These are phyloP conservation scores for Tanypteryx hageni DNA, from an alignment of 2,888 invertebrate species.

Conservation along the genomic window DNA sequence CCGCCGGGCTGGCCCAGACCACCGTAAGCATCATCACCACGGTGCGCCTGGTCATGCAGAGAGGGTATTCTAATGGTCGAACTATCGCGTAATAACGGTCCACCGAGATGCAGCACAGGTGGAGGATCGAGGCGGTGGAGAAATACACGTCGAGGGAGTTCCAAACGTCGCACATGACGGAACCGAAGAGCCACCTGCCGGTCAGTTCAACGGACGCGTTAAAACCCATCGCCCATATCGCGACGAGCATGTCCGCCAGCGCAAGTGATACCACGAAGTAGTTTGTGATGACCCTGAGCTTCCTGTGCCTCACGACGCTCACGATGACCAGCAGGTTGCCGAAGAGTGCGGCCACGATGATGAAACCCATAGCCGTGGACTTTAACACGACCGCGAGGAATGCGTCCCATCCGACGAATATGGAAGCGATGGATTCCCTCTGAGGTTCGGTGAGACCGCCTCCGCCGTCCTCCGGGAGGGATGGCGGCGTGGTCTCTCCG, in stretches of 20 bases:
- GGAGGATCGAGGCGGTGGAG: slow-evolving; percentile 93
- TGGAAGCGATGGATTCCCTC: neutral
- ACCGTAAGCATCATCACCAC: slow-evolving; percentile 74
- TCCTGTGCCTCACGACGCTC: slow-evolving; percentile 75
- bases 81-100: slow-evolving; percentile 95
- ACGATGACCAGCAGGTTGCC: slow-evolving; percentile 77
- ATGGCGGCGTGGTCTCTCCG: neutral
- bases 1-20: slow-evolving; percentile 76
- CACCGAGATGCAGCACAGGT: slow-evolving; percentile 95
- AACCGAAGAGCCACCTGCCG: slow-evolving; percentile 88
- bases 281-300: slow-evolving; percentile 75
- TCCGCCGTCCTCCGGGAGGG: slow-evolving; percentile 42
- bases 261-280: slow-evolving; percentile 78
- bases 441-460: neutral
- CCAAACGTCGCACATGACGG: slow-evolving; percentile 95
- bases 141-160: slow-evolving; percentile 96
- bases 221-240: slow-evolving; percentile 75
- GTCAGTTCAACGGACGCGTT: slow-evolving; percentile 72
- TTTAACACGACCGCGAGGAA: slow-evolving; percentile 53
- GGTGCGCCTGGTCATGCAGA: slow-evolving; percentile 85
- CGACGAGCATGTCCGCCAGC: slow-evolving; percentile 77
- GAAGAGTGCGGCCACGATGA: slow-evolving; percentile 76
- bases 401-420: slow-evolving; percentile 46
- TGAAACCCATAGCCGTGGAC: slow-evolving; percentile 72
- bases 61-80: slow-evolving; percentile 92